Percentiles rank a stretch among this genome's conserved stretches.
phyloP scores from a whole-genome alignment of 2,113 vertebrate species.

The Thryonomys swinderianus region DNA sequence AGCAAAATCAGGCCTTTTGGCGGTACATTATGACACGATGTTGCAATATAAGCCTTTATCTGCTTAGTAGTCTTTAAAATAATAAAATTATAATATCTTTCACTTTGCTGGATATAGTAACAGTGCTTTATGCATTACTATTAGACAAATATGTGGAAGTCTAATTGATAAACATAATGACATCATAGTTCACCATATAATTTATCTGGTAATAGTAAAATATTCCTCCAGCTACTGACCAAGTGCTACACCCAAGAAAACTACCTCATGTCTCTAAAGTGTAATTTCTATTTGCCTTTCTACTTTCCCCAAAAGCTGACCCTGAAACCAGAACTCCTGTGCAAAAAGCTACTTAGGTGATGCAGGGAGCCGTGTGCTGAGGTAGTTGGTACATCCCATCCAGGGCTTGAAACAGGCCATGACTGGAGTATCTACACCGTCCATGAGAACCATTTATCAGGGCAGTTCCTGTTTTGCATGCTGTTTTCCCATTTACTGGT shows the following conservation, averaged over 20 bases:
- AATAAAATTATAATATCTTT: not conserved
- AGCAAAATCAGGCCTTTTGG: not conserved
- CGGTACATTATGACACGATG: not conserved
- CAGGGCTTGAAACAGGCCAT: not conserved
- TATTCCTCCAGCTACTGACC: not conserved
- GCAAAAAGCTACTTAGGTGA: not conserved
- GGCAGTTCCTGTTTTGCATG: not conserved
- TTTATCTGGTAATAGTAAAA: not conserved
- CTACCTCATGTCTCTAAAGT: not conserved
- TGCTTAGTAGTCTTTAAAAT: not conserved
- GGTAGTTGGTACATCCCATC: accelerated
- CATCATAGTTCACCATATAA: not conserved
- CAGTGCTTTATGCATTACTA: not conserved
- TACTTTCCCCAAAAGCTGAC: not conserved
- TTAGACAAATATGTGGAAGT: not conserved
- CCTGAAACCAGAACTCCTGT: not conserved
- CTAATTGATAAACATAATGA: not conserved
- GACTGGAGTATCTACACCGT: not conserved
- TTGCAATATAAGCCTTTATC: constrained; percentile 28
- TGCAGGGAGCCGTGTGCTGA: not conserved
- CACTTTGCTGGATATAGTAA: not conserved
- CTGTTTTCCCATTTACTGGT: not conserved
- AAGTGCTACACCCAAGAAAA: not conserved
- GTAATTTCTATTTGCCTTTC: not conserved
- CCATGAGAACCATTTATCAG: not conserved